Percentiles rank a stretch among this genome's conserved stretches.
Conservation (phyloP, 2,888 invertebrate genomes). For the Campoplex nolae region DNA sequence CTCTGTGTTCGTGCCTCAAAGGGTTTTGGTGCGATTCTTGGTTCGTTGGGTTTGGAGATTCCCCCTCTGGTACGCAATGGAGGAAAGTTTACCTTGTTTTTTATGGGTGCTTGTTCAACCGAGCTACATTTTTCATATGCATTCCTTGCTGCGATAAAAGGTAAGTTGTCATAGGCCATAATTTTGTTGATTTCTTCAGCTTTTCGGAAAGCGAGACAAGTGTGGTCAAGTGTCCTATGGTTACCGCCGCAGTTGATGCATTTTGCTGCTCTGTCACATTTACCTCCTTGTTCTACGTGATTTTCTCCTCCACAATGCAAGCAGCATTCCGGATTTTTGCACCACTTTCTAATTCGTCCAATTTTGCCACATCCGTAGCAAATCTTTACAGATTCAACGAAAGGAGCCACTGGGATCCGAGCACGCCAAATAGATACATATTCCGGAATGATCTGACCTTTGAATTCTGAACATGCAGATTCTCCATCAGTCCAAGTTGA, state of each 20-base stretch:
- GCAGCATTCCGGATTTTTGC: conserved; percentile 7
- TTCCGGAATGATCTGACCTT: neutral
- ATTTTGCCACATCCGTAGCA: conserved; percentile 43
- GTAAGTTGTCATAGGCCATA: neutral
- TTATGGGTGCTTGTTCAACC: neutral
- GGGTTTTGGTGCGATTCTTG: neutral
- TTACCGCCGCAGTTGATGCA: conserved; percentile 40
- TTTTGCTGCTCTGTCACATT: neutral
- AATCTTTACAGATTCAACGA: neutral
- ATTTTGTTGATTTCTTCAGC: conserved; percentile 35
- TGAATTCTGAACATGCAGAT: conserved; percentile 35
- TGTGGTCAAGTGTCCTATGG: conserved; percentile 41
- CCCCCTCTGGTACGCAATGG: neutral
- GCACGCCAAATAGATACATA: conserved; percentile 28
- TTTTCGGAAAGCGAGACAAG: conserved; percentile 8
- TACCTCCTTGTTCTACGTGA: conserved; percentile 12
- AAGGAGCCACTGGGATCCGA: neutral
- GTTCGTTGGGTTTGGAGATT: neutral
- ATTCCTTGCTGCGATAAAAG: conserved; percentile 13
- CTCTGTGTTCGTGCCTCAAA: neutral
- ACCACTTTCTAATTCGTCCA: conserved; percentile 4
- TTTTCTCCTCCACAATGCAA: conserved; percentile 11
- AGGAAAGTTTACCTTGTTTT: conserved; percentile 13
- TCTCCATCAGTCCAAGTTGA: conserved; percentile 2
- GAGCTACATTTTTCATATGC: neutral